A percentile compares a stretch with the other conserved stretches of the same genome.
Conservation (phyloP, 2,888 invertebrate species). For the Sycophila texana region DNA sequence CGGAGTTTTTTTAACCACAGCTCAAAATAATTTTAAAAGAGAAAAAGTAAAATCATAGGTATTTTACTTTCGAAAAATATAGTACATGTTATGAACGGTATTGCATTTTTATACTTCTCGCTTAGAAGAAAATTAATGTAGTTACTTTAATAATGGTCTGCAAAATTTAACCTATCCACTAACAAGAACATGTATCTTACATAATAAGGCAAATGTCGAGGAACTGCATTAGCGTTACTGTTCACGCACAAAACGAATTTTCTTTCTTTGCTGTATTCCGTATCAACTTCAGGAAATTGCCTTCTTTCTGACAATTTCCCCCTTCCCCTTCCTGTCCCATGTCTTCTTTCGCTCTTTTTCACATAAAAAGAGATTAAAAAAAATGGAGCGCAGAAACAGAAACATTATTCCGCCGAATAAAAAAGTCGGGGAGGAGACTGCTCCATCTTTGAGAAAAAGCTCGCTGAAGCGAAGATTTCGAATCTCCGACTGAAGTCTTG, state of each 20-base stretch:
- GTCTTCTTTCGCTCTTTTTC: background rate
- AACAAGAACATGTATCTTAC: too few relatives aligned
- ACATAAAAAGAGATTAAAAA: slow-evolving; percentile 29
- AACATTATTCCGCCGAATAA: slow-evolving; percentile 6
- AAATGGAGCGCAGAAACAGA: slow-evolving; percentile 22
- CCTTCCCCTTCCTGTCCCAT: background rate
- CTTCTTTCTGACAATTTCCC: slow-evolving; percentile 42
- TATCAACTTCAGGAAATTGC: slow-evolving; percentile 44
- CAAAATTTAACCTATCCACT: background rate
- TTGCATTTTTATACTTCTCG: too few relatives aligned
- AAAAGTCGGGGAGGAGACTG: background rate
- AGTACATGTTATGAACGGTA: too few relatives aligned
- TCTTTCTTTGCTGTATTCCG: slow-evolving; percentile 25
- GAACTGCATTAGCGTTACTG: background rate
- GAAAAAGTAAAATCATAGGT: background rate
- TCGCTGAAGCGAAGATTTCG: background rate
- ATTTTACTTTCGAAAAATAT: background rate
- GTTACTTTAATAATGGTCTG: background rate
- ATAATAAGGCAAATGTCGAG: background rate
- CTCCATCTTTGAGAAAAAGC: background rate
- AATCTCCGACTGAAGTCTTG: slow-evolving; percentile 28
- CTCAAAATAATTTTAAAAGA: background rate
- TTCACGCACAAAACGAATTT: background rate
- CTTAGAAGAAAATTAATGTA: too few relatives aligned
- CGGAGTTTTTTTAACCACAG: background rate